These are phyloP conservation scores for Phoenoteleia sp. DNA, from an alignment of 2,888 invertebrate genomes.

Conservation along the genomic window DNA sequence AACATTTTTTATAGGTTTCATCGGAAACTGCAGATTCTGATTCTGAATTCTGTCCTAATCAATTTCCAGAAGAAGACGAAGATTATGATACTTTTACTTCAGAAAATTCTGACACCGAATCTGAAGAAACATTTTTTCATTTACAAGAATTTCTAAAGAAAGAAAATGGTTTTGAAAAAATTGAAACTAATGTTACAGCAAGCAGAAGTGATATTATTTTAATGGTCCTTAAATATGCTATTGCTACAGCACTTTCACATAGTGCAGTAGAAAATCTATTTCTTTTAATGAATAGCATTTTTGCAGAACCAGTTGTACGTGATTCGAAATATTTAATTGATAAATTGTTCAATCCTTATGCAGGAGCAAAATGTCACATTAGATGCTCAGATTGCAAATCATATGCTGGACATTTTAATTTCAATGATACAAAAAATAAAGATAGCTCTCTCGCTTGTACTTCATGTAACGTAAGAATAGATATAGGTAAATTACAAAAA, in stretches of 20 bases:
- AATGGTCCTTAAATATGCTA: conserved; percentile 5
- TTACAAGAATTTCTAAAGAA: background rate
- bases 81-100: too few relatives aligned
- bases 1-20: too few relatives aligned
- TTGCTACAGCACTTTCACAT: background rate
- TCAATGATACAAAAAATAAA: background rate
- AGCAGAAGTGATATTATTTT: conserved; percentile 15
- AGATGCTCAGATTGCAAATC: background rate
- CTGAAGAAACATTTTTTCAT: background rate
- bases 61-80: too few relatives aligned
- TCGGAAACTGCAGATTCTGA: too few relatives aligned
- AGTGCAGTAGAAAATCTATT: background rate
- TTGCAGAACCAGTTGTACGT: background rate
- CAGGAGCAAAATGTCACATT: background rate
- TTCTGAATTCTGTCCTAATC: too few relatives aligned
- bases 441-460: background rate
- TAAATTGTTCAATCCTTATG: conserved; percentile 6
- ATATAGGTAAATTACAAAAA: background rate
- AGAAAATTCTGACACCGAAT: background rate
- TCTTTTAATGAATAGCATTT: background rate
- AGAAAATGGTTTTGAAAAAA: background rate
- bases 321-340: background rate
- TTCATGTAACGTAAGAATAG: background rate
- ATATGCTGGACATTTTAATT: background rate
- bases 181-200: background rate